Evolutionary conservation across 2,888 invertebrate species (phyloP).

Genomic region (Ceramica pisi): DNA sequence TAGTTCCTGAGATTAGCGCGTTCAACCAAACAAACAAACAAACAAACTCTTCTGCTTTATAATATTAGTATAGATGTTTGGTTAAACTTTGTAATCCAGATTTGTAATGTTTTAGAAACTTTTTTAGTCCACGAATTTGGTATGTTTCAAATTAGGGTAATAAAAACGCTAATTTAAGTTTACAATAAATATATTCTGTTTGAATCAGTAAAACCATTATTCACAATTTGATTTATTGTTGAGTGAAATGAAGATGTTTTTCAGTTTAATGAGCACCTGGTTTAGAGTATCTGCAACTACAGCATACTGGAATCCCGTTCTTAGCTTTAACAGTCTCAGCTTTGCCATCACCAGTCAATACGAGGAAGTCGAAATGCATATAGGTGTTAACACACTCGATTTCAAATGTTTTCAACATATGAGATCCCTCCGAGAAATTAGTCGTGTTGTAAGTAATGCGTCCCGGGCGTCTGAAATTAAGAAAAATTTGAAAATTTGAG

Average conservation of each 20-base stretch:
- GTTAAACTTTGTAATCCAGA: no score
- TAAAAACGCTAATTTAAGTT: neutral
- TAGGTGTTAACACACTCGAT: constrained; percentile 53
- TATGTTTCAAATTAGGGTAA: neutral
- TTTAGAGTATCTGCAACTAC: constrained; percentile 1
- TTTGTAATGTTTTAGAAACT: no score
- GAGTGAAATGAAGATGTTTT: neutral
- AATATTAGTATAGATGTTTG: no score
- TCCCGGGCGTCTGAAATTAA: constrained; percentile 44
- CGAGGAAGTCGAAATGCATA: constrained; percentile 56
- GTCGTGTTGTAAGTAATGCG: constrained; percentile 1
- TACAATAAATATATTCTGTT: neutral
- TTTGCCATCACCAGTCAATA: constrained; percentile 38
- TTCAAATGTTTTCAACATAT: neutral
- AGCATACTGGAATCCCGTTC: constrained; percentile 20
- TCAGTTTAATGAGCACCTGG: neutral
- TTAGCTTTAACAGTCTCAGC: constrained; percentile 40
- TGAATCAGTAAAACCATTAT: neutral
- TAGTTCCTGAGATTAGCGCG: no score
- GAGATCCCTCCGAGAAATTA: constrained; percentile 13
- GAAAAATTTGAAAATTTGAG: neutral
- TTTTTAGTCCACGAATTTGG: no score
- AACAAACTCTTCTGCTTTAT: no score
- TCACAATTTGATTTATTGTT: neutral
- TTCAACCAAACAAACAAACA: no score